Conservation (phyloP, 1,140 invertebrate species). For the Bombus consobrinus region DNA sequence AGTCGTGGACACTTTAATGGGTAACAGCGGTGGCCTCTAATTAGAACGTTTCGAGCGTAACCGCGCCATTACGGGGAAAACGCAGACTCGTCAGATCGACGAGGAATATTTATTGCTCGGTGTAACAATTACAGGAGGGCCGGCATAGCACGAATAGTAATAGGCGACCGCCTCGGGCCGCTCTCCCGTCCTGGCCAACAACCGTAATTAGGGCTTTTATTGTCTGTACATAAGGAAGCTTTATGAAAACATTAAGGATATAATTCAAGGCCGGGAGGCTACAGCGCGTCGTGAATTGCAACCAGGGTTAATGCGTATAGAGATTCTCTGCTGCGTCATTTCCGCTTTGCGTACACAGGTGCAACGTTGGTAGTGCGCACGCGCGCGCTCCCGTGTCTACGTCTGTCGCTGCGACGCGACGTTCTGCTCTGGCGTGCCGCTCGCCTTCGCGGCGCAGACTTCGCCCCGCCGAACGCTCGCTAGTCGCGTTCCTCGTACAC, state of each 20-base stretch:
- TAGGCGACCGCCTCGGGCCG: constrained; percentile 55
- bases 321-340: constrained; percentile 70
- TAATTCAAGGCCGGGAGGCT: constrained; percentile 68
- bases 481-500: too few relatives aligned
- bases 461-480: too few relatives aligned
- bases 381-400: not conserved
- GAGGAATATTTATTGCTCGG: constrained; percentile 73
- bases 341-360: constrained; percentile 66
- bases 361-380: constrained; percentile 5
- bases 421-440: too few relatives aligned
- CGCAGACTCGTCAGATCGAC: constrained; percentile 71
- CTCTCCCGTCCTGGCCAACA: constrained; percentile 49
- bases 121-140: constrained; percentile 67
- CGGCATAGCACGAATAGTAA: constrained; percentile 70
- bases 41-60: constrained; percentile 72
- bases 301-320: constrained; percentile 46
- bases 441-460: too few relatives aligned
- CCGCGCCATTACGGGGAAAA: constrained; percentile 70
- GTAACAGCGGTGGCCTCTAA: constrained; percentile 67
- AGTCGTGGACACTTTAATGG: constrained; percentile 60
- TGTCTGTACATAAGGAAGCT: constrained; percentile 73
- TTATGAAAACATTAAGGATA: constrained; percentile 78
- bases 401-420: too few relatives aligned
- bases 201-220: constrained; percentile 75
- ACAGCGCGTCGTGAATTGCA: constrained; percentile 51